Conservation (phyloP, 1,140 invertebrate species). For the Ceratitis capitata region DNA sequence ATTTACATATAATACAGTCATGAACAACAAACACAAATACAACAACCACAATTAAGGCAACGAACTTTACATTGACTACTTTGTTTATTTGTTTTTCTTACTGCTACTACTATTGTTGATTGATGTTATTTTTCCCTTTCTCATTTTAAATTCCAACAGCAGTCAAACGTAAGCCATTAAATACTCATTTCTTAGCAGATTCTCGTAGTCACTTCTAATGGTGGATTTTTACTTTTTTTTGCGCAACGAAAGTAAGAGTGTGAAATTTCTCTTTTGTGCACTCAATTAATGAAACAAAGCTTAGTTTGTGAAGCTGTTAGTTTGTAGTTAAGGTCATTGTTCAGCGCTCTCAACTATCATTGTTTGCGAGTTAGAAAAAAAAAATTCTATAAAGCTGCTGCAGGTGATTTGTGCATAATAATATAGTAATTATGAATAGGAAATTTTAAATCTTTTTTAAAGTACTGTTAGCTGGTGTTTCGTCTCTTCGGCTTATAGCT, state of each 20-base stretch:
- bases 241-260: conserved; percentile 20
- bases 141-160: not conserved
- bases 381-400: not conserved
- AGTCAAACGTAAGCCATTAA: conserved; percentile 9
- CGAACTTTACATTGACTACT: not conserved
- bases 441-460: not conserved
- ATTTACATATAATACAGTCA: not conserved
- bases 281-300: too few relatives aligned
- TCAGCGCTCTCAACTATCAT: not conserved
- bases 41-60: not conserved
- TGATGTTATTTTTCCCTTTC: not conserved
- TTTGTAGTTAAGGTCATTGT: conserved; percentile 4
- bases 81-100: conserved; percentile 6
- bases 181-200: not conserved
- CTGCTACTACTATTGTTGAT: not conserved
- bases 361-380: not conserved
- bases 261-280: conserved; percentile 8
- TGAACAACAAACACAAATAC: not conserved
- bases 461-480: not conserved
- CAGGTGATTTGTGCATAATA: not conserved
- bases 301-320: not conserved
- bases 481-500: not conserved
- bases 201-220: not conserved
- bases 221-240: too few relatives aligned
- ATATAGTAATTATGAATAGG: not conserved